These are phyloP conservation scores for Centruroides sculpturatus DNA, from an alignment of 1,140 invertebrate genomes.

Conservation along the genomic window DNA sequence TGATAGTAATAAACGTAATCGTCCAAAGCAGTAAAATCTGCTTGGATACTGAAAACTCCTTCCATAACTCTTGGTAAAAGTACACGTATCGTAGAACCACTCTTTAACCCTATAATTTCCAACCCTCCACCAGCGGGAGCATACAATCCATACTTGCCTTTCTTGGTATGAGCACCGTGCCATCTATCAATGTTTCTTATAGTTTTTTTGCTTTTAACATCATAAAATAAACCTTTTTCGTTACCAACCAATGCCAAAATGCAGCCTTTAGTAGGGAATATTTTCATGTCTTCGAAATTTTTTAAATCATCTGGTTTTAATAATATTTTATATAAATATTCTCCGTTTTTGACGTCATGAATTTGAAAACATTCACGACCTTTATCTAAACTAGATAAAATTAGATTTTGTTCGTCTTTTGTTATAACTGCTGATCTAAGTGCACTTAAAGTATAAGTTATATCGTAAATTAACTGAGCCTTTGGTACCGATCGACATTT, in stretches of 20 bases:
- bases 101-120: slow-evolving; percentile 72
- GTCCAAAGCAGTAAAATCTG: slow-evolving; percentile 83
- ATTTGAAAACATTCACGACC: slow-evolving; percentile 53
- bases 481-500: too few species aligned
- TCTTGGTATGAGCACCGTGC: slow-evolving; percentile 35
- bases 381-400: slow-evolving; percentile 49
- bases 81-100: slow-evolving; percentile 60
- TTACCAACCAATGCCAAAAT: slow-evolving; percentile 65
- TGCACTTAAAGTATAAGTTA: too few species aligned
- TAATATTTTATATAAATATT: slow-evolving; percentile 51
- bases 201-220: slow-evolving; percentile 36
- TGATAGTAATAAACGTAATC: slow-evolving; percentile 95
- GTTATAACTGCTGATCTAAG: slow-evolving; percentile 39
- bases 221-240: slow-evolving; percentile 62
- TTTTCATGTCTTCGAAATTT: neutral
- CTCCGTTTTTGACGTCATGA: slow-evolving; percentile 68
- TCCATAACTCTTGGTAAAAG: slow-evolving; percentile 79
- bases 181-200: slow-evolving; percentile 34
- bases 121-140: slow-evolving; percentile 83
- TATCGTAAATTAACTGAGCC: too few species aligned
- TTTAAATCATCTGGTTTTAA: slow-evolving; percentile 13
- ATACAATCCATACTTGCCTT: slow-evolving; percentile 60
- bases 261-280: neutral
- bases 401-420: slow-evolving; percentile 62
- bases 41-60: slow-evolving; percentile 90